A percentile compares a stretch with the other conserved stretches of the same genome.
Evolutionary conservation across 2,797 vertebrate genomes (phyloP).

Genomic region (Echeneis naucrates): DNA sequence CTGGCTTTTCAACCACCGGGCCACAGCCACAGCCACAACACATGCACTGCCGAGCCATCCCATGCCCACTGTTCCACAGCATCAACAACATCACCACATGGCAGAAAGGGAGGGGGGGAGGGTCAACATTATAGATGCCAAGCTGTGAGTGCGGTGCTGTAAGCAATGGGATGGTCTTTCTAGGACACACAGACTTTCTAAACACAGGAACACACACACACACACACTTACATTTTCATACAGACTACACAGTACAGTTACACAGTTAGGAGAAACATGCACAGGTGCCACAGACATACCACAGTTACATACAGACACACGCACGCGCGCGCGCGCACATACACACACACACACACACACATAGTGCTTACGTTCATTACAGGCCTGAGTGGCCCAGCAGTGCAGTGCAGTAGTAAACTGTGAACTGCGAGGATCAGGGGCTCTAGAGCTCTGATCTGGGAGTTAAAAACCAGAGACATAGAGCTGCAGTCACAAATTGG

Average conservation of each 20-base stretch:
- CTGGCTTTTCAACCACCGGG: conserved; percentile 77
- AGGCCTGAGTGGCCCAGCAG: conserved; percentile 93
- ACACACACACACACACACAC: conserved; percentile 43
- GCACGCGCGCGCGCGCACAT: conserved; percentile 15
- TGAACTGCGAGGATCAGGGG: conserved; percentile 98
- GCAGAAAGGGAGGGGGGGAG: not conserved
- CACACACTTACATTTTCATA: conserved; percentile 20
- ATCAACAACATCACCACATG: conserved; percentile 42
- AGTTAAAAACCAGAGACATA: conserved; percentile 89
- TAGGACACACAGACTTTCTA: conserved; percentile 52
- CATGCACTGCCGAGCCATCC: conserved; percentile 84
- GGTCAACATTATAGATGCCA: conserved; percentile 52
- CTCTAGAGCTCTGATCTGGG: conserved; percentile 98
- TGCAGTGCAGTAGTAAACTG: conserved; percentile 98
- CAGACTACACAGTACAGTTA: conserved; percentile 24
- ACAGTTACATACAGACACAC: conserved; percentile 14
- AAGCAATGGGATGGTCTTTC: conserved; percentile 68
- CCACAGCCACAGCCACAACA: conserved; percentile 78
- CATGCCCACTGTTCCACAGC: conserved; percentile 66
- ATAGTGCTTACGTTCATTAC: conserved; percentile 94
- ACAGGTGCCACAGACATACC: conserved; percentile 21
- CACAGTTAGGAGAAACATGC: conserved; percentile 57
- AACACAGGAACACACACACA: conserved; percentile 25
- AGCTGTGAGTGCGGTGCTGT: conserved; percentile 53
- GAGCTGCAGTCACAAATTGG: conserved; percentile 73